These are phyloP conservation scores for Cremastinae sp. DNA, from an alignment of 2,888 invertebrate genomes.

Conservation along the genomic window DNA sequence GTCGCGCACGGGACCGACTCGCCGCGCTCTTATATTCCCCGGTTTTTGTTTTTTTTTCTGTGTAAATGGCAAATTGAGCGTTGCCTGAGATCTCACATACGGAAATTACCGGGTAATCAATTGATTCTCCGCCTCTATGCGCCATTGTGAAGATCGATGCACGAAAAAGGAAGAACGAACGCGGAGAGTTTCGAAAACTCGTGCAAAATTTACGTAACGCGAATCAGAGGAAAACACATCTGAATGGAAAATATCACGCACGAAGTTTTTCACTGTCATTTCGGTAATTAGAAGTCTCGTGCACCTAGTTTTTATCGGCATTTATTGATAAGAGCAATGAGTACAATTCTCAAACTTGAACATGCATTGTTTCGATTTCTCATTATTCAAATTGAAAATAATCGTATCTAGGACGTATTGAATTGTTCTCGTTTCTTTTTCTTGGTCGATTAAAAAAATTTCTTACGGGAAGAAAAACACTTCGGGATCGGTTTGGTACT, in stretches of 20 bases:
- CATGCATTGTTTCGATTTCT: neutral
- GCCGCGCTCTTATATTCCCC: constrained; percentile 51
- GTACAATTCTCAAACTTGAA: neutral
- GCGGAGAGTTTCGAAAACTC: constrained; percentile 9
- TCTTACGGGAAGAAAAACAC: constrained; percentile 70
- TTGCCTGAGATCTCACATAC: constrained; percentile 29
- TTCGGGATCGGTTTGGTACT: constrained; percentile 62
- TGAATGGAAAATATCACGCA: constrained; percentile 1
- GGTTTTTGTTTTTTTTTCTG: constrained; percentile 28
- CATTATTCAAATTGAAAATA: constrained; percentile 5
- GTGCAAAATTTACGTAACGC: constrained; percentile 34
- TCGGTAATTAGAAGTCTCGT: constrained; percentile 27
- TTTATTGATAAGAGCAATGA: constrained; percentile 25
- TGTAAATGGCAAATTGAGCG: constrained; percentile 15
- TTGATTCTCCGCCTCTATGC: constrained; percentile 5
- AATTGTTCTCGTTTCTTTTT: neutral
- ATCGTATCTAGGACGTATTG: neutral
- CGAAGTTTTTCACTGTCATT: constrained; percentile 32
- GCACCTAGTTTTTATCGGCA: neutral
- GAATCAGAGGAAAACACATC: neutral
- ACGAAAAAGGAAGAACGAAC: constrained; percentile 1
- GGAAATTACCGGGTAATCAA: constrained; percentile 57
- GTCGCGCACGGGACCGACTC: constrained; percentile 37
- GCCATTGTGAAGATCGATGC: constrained; percentile 6
- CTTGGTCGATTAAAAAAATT: neutral